Base-by-base conservation (phyloP, 2,797 vertebrate genomes). In the Eurystomus glaucurus region DNA sequence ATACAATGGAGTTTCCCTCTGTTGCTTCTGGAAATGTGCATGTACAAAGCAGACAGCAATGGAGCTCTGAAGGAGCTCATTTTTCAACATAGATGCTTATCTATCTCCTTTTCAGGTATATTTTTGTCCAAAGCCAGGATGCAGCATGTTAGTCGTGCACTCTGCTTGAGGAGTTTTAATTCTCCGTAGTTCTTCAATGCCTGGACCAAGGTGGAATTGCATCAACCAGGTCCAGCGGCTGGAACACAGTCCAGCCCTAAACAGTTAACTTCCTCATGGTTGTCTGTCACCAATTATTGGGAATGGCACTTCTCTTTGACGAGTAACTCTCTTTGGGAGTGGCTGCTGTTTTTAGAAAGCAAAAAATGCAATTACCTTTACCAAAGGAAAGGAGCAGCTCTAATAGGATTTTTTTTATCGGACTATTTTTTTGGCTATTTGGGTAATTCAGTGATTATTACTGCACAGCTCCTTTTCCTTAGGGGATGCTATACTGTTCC, bases 381-480 rank as follows among this genome's bases (percentile, higher is more conserved):
- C 81, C 1, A 5, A 91, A 90, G 46, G 71, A 93, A 83, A 14
- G 35, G 45, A 96, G 26, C 48, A 71, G 18, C 20, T 94, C 71
- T 91, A 95, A 90, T 52, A 94, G 75, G 78, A 83, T 89, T 95
- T 97, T 93, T 93, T 93, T 35, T 14, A 92, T 90, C 57, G 82
- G 85, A 35, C 65, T 82, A 14, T 76, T 85, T 94, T 94, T 95
- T 50, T n/a, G 70, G 79, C 70, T 90, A 70, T 96, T 96, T 97
- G 85, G 75, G 33, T 96, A 97, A 97, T 95, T 95, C 94, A 93
- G 57, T 94, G 87, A 91, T 95, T 94, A 95, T 94, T 83, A 69
- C 85, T 93, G 75, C 55, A 75, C 89, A 68, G 81, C 37, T 77
- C 69, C 83, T 85, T 97, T 91, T 94, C 94, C 94, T 94, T 55